Evolutionary conservation across 2,113 vertebrate species (phyloP).

Genomic region (Gasterosteus aculeatus): DNA sequence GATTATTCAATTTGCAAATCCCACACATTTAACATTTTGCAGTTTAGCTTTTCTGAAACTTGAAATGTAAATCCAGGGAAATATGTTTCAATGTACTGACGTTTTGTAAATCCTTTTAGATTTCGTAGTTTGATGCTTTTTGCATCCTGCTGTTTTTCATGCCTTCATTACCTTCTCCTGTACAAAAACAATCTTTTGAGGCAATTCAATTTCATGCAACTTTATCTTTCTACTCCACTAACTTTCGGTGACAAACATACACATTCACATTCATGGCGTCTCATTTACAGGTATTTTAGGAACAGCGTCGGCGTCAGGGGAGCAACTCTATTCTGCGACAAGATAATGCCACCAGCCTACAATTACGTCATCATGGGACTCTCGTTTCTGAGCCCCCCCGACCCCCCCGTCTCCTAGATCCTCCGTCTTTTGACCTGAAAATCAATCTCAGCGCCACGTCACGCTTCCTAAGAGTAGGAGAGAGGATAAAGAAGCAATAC

Average conservation of each 20-base stretch:
- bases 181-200: neutral
- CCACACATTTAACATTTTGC: neutral
- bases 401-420: neutral
- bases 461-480: neutral
- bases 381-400: neutral
- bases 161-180: neutral
- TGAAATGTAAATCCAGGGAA: neutral
- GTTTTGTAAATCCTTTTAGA: neutral
- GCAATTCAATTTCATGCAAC: neutral
- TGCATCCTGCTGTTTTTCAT: neutral
- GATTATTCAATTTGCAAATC: neutral
- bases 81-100: neutral
- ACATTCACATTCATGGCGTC: neutral
- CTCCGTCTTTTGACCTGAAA: neutral
- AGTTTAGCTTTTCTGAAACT: neutral
- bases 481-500: neutral
- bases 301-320: slow-evolving; percentile 7
- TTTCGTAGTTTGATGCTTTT: neutral
- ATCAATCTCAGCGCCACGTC: neutral
- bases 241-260: neutral
- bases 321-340: slow-evolving; percentile 1
- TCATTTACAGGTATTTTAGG: slow-evolving; percentile 20
- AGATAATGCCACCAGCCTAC: neutral
- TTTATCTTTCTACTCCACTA: neutral
- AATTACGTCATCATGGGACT: neutral